Evolutionary conservation across 2,888 invertebrate species (phyloP), one percentile per base, ranked within the genome.

Genomic region (Amblyjoppa proteus): DNA sequence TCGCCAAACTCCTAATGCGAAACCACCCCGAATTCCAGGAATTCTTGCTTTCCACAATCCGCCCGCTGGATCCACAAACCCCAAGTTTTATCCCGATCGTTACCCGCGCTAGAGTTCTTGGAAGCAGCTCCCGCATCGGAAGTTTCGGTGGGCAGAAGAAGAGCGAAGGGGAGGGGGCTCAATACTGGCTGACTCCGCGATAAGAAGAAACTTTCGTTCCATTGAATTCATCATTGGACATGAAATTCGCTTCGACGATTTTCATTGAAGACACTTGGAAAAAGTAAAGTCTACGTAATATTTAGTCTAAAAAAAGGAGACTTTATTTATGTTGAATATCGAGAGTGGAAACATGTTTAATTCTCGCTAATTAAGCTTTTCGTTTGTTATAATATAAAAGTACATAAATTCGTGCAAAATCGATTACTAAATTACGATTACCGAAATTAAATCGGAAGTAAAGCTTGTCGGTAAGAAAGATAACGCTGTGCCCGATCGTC

Each of bases 71-170:
- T 78, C 71, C 64, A 66, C 49, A 56, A 31, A 13, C 68, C 77
- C 69, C 73, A 28, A 79, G 28, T 85, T 77, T 85, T 75, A 83
- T 81, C 61, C 77, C 76, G 80, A 85, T 85, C 85, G 85, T 85
- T 85, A 85, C 77, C 38, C 51, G 71, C 66, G 34, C 64, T 25
- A 3, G 76, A 68, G 16, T 85, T 85, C 85, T 80, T 73, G 85
- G 85, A 85, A 73, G 69, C 53, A 75, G 70, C 69, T 81, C 53
- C 82, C 45, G 85, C 82, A 73, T 73, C 45, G 53, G 49, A 20
- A 11, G 31, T 4, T 56, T 41, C 45, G 25, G 68, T 31, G n/a
- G 71, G 49, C n/a, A 49, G n/a, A 20, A 20, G 31, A 25, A 5
- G 20, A n/a, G 20, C 28, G 53, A 3, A 7, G 16, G 45, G 34